Conservation (phyloP, 2,113 vertebrate genomes). For the Neomonachus schauinslandi region DNA sequence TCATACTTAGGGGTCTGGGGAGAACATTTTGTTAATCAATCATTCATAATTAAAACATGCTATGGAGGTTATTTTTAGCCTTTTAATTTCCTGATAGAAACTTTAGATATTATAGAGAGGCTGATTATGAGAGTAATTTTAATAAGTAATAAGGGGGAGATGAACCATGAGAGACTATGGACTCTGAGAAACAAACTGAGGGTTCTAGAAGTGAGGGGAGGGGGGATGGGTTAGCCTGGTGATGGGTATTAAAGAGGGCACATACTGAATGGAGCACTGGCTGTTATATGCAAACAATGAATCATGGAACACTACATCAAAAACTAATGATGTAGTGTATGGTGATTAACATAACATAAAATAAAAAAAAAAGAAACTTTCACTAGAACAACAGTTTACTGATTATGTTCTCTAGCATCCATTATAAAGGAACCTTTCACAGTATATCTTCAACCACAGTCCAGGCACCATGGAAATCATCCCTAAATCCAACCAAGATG, state of each 20-base stretch:
- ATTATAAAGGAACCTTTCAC: background rate
- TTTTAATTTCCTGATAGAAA: conserved; percentile 49
- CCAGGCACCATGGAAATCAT: background rate
- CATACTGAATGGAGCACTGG: too few species aligned
- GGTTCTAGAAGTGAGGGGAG: too few species aligned
- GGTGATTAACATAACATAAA: too few species aligned
- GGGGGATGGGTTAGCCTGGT: too few species aligned
- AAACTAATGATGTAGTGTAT: too few species aligned
- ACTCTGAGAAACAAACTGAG: too few species aligned
- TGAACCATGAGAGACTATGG: too few species aligned
- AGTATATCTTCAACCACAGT: background rate
- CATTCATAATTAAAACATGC: background rate
- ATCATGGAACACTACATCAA: too few species aligned
- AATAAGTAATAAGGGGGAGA: background rate
- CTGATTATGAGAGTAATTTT: background rate
- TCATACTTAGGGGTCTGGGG: background rate
- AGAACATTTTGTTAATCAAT: background rate
- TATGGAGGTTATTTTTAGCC: background rate
- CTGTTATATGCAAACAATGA: too few species aligned
- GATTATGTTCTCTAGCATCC: background rate
- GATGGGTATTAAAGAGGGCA: too few species aligned
- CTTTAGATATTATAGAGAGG: background rate
- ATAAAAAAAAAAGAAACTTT: background rate
- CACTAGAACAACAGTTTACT: background rate
- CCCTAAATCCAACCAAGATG: background rate